Evolutionary conservation across 53 echinoderm and acorn worm species (phyloP), one percentile per base, ranked within the genome.

Genomic region (Crossaster papposus): DNA sequence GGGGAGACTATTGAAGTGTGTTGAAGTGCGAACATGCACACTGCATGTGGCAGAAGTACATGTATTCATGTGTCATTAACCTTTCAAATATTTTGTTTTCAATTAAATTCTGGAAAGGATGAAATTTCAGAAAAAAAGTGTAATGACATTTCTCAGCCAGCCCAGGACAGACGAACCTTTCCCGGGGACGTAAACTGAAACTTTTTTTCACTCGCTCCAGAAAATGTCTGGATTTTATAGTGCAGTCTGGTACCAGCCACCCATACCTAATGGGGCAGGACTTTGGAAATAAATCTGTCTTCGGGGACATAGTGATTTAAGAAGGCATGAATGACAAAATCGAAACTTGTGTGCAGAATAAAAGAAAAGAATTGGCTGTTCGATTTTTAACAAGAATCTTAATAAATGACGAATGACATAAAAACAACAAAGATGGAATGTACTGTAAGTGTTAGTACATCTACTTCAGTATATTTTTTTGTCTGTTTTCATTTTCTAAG

Each of bases 211-310:
- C 31, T 34, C 1, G 78, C 78, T 78, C 78, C 28, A 50, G 51
- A 82, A 38, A 28, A 23, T 13, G 37, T 18, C 70, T 35, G 38
- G 54, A 64, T 82, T 70, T 82, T 70, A 29, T 68, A 29, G 37
- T 82, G 82, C 82, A 15, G 82, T 65, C 82, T 82, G 82, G 29
- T 65, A 14, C 82, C 34, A 62, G n/a, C 38, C 68, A 68, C 50
- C 82, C 68, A 37, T 82, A 24, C 7, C 81, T 34, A 64, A 82
- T 22, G 13, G 82, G 68, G 65, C 70, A 68, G 28, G 65, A 37
- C 23, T 38, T 65, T 36, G 58, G 34, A 64, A 33, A 62, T 36
- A 33, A 55, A 54, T 81, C 34, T 34, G 33, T 74, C 74, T 32
- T 32, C 36, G 36, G 74, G 74, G 23, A 74, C 34, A 14, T 33